A percentile compares a stretch with the other conserved stretches of the same genome.
These are phyloP conservation scores for Grapholita molesta DNA, from an alignment of 1,140 invertebrate species.

Conservation along the genomic window DNA sequence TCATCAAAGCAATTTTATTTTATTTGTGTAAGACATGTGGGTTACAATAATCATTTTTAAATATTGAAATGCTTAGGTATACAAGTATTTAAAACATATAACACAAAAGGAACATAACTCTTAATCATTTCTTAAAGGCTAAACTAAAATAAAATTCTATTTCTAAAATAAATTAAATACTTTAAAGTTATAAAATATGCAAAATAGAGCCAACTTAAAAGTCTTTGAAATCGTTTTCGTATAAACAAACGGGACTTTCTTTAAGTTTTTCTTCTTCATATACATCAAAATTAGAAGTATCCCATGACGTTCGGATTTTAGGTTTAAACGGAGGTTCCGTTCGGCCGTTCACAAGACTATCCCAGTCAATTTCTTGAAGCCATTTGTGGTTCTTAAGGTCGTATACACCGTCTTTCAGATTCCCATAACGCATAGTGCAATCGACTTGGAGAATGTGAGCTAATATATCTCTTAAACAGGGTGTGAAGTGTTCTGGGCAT, in stretches of 20 bases:
- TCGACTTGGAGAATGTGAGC: slow-evolving; percentile 91
- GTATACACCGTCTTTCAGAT: slow-evolving; percentile 87
- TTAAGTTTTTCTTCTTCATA: slow-evolving; percentile 73
- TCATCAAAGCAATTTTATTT: too few relatives aligned
- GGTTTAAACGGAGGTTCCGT: slow-evolving; percentile 88
- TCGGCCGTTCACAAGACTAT: slow-evolving; percentile 89
- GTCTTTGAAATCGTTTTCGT: slow-evolving; percentile 69
- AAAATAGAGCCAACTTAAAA: slow-evolving; percentile 49
- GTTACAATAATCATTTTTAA: not conserved
- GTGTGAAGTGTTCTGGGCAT: slow-evolving; percentile 82
- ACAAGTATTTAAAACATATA: not conserved
- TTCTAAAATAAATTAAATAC: not conserved
- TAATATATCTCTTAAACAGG: slow-evolving; percentile 91
- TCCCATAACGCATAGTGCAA: slow-evolving; percentile 92
- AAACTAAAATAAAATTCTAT: slow-evolving; percentile 2
- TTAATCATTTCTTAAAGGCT: not conserved
- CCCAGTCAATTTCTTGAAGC: slow-evolving; percentile 91
- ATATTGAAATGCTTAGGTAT: too few relatives aligned
- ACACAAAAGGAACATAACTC: not conserved
- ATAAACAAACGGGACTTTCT: slow-evolving; percentile 62
- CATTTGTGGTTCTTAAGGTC: slow-evolving; percentile 84
- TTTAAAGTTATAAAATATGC: not conserved
- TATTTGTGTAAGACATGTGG: too few relatives aligned
- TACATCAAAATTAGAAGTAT: slow-evolving; percentile 90
- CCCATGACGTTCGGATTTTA: slow-evolving; percentile 82